These are phyloP conservation scores for Taenioides sp. DNA, from an alignment of 2,797 vertebrate species.

Conservation along the genomic window DNA sequence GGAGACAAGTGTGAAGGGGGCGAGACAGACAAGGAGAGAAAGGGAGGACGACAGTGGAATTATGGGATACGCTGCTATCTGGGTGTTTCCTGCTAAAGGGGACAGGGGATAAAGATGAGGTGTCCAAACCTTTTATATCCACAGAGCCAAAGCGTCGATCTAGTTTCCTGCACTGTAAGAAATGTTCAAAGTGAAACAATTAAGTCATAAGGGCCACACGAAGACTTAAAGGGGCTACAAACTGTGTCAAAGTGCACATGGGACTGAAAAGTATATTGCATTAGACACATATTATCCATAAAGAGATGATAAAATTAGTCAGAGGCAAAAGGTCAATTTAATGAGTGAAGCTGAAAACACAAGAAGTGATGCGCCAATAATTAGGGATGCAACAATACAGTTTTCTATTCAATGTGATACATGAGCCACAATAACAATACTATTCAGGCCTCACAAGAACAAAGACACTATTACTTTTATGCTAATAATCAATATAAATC, in stretches of 20 bases:
- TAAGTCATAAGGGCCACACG: not conserved
- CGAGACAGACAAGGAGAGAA: not conserved
- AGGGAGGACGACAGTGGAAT: conserved; percentile 12
- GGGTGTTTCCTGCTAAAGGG: conserved; percentile 19
- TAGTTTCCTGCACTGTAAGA: conserved; percentile 1
- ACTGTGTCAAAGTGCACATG: not conserved
- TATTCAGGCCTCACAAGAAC: no score
- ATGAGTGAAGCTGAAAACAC: no score
- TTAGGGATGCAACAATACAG: no score
- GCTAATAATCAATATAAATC: no score
- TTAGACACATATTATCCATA: not conserved
- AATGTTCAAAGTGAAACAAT: not conserved
- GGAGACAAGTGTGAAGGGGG: conserved; percentile 35
- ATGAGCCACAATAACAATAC: no score
- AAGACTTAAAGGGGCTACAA: not conserved
- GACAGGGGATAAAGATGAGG: conserved; percentile 3
- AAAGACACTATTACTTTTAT: no score
- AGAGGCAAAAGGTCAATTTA: not conserved
- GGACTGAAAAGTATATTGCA: not conserved
- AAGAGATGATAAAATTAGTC: not conserved
- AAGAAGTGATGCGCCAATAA: no score
- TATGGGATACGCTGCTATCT: conserved; percentile 18
- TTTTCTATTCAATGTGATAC: no score
- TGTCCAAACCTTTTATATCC: not conserved
- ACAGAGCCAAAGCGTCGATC: not conserved